These are phyloP conservation scores for Menura novaehollandiae DNA, from an alignment of 2,113 vertebrate genomes.

Conservation along the genomic window DNA sequence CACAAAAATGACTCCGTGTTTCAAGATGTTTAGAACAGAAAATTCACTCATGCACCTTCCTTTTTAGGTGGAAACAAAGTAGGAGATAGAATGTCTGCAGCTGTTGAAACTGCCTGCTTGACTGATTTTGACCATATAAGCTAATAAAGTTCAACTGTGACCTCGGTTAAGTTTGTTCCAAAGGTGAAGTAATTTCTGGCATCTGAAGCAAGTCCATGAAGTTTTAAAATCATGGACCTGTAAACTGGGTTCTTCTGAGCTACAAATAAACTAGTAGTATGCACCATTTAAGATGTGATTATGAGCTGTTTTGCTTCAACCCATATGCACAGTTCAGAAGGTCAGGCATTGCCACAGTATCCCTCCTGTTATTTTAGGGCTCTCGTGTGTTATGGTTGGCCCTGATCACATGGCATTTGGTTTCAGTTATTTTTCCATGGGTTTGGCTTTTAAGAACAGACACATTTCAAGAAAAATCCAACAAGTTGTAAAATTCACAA, in stretches of 20 bases:
- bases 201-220: neutral
- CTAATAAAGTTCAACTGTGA: constrained; percentile 36
- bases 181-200: constrained; percentile 51
- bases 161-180: constrained; percentile 24
- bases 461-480: constrained; percentile 64
- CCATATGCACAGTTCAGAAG: constrained; percentile 62
- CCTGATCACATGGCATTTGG: constrained; percentile 51
- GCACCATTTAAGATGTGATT: neutral
- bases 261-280: constrained; percentile 26
- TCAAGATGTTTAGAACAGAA: neutral
- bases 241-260: constrained; percentile 5
- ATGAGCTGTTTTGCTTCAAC: constrained; percentile 55
- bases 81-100: constrained; percentile 22
- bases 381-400: constrained; percentile 71
- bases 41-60: neutral
- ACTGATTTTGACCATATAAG: constrained; percentile 44
- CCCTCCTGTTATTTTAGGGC: constrained; percentile 72
- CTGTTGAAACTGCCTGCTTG: neutral
- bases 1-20: neutral
- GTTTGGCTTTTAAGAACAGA: constrained; percentile 66
- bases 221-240: constrained; percentile 13
- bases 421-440: constrained; percentile 72
- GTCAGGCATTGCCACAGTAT: constrained; percentile 68
- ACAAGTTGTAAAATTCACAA: constrained; percentile 39
- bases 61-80: neutral